Conservation (phyloP, 2,797 vertebrate genomes). For the Mormyrus hasselquistii region DNA sequence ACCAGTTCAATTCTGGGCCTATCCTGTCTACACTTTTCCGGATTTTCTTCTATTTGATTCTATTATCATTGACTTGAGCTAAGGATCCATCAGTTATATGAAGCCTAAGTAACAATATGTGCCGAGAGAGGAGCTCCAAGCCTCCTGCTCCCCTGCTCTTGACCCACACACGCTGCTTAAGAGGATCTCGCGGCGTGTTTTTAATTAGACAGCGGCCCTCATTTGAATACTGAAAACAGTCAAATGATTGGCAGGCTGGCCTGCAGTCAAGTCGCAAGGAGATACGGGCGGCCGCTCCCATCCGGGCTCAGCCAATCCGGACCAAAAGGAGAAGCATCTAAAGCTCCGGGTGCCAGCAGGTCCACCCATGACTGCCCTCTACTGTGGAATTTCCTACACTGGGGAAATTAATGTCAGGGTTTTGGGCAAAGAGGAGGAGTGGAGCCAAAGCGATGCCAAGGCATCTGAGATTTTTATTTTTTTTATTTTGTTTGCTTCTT, state of each 20-base stretch:
- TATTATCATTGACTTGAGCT: background rate
- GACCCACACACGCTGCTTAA: conserved; percentile 44
- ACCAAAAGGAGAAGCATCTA: conserved; percentile 51
- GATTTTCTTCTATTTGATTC: background rate
- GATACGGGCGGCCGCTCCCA: conserved; percentile 51
- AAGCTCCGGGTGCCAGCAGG: conserved; percentile 45
- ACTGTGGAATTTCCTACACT: conserved; percentile 60
- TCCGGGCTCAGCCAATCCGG: conserved; percentile 45
- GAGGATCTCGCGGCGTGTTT: conserved; percentile 21
- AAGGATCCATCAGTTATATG: background rate
- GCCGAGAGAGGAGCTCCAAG: background rate
- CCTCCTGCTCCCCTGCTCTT: conserved; percentile 41
- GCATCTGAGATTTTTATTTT: conserved; percentile 58
- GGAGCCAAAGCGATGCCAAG: conserved; percentile 61
- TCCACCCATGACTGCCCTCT: conserved; percentile 34
- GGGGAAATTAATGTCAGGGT: conserved; percentile 64
- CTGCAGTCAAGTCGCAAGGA: conserved; percentile 60
- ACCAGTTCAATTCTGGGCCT: background rate
- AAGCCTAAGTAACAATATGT: background rate
- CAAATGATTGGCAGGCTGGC: conserved; percentile 63
- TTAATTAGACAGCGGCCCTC: conserved; percentile 39
- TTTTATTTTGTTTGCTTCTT: conserved; percentile 60
- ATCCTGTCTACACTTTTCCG: background rate
- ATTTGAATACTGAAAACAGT: conserved; percentile 49
- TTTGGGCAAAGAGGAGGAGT: conserved; percentile 44